These are phyloP conservation scores for Molossus molossus DNA, from an alignment of 2,797 vertebrate species.

Conservation along the genomic window DNA sequence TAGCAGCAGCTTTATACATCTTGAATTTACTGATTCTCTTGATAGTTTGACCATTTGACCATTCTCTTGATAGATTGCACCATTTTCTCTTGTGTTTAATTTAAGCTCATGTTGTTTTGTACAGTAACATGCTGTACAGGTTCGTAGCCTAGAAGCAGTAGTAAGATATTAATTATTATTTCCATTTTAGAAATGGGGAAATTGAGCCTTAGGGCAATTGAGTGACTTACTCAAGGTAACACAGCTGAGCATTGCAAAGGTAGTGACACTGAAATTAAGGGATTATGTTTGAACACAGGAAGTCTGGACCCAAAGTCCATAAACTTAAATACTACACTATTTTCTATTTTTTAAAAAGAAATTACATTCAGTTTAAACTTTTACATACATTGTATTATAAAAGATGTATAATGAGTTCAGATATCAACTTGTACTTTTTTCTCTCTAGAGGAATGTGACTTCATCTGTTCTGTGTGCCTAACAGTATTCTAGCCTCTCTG, in stretches of 20 bases:
- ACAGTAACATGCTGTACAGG: not conserved
- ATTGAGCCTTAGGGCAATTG: not conserved
- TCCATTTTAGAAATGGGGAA: conserved; percentile 38
- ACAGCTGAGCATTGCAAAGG: not conserved
- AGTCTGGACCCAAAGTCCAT: not conserved
- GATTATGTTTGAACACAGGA: not conserved
- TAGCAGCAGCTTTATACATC: not conserved
- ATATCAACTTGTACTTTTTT: not conserved
- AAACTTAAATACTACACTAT: not conserved
- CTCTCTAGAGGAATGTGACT: not conserved
- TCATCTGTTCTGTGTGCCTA: conserved; percentile 34
- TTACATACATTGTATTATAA: conserved; percentile 51
- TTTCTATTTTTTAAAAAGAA: not conserved
- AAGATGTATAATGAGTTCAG: not conserved
- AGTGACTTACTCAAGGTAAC: not conserved
- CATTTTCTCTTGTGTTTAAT: not conserved
- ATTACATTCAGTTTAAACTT: conserved; percentile 33
- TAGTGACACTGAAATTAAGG: not conserved
- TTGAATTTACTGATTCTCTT: not conserved
- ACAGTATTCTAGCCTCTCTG: not conserved
- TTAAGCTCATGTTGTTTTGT: not conserved
- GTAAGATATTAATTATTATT: not conserved
- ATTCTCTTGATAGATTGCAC: not conserved
- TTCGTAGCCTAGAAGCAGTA: not conserved
- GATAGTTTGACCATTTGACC: not conserved